Conservation (phyloP, 2,797 vertebrate species). For the Hipposideros larvatus region DNA sequence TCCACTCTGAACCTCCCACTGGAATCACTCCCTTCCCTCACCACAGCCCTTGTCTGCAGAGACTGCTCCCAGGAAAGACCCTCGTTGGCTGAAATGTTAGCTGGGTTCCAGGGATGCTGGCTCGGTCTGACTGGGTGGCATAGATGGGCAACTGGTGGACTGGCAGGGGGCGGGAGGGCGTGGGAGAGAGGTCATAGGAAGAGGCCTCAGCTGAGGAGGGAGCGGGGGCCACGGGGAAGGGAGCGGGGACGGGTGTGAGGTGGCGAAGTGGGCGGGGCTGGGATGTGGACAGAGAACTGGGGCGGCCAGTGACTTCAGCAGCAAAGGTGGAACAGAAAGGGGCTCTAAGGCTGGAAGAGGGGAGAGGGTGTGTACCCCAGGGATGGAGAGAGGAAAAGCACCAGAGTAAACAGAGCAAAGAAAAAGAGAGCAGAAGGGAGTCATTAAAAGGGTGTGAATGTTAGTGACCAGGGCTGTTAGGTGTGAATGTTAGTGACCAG, state of each 20-base stretch:
- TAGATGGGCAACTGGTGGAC: neutral
- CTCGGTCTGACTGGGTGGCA: neutral
- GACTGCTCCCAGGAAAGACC: neutral
- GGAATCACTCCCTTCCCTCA: neutral
- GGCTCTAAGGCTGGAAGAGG: neutral
- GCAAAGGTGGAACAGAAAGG: neutral
- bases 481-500: neutral
- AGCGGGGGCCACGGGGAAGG: neutral
- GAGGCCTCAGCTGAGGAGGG: too few relatives aligned
- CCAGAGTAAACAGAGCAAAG: neutral
- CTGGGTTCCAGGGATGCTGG: neutral
- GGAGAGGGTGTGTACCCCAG: accelerated
- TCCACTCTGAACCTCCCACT: neutral
- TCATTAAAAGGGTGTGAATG: too few relatives aligned
- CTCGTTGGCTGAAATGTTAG: neutral
- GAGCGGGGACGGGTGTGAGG: neutral
- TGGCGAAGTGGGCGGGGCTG: neutral
- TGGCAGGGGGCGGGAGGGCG: neutral
- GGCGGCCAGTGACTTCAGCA: neutral
- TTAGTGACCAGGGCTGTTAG: neutral
- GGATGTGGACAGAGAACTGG: neutral
- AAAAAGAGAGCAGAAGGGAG: neutral
- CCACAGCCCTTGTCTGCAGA: neutral
- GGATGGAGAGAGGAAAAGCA: neutral
- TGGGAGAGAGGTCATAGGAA: neutral